Conservation (phyloP, 2,797 vertebrate genomes). For the Amblyopsis hoosieri region DNA sequence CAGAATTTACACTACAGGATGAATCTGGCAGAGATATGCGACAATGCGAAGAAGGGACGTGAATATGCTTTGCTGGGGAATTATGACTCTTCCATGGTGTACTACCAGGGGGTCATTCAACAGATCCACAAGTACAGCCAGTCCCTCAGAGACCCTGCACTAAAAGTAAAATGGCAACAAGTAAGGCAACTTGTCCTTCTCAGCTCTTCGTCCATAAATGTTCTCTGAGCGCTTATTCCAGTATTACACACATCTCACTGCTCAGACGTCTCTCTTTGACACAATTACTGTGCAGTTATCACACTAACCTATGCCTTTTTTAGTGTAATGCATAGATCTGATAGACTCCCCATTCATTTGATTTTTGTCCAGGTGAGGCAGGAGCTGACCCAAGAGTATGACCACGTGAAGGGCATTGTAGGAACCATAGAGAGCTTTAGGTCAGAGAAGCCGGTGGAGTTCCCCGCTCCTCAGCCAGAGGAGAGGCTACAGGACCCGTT, state of each 20-base stretch:
- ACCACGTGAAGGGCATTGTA: constrained; percentile 92
- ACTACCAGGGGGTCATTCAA: constrained; percentile 96
- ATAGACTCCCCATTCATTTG: background rate
- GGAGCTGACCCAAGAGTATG: constrained; percentile 92
- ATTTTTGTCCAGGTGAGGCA: constrained; percentile 81
- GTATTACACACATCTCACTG: too few relatives aligned
- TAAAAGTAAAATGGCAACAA: constrained; percentile 94
- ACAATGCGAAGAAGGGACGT: constrained; percentile 95
- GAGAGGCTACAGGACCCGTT: constrained; percentile 84
- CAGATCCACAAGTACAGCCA: constrained; percentile 94
- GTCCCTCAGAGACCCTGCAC: constrained; percentile 87
- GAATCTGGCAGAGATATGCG: constrained; percentile 94
- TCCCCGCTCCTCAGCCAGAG: constrained; percentile 81
- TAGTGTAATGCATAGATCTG: background rate
- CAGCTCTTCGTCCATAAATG: too few relatives aligned
- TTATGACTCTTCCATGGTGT: constrained; percentile 95
- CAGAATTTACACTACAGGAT: constrained; percentile 78
- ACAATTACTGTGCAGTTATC: too few relatives aligned
- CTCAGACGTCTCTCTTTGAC: too few relatives aligned
- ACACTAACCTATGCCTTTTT: too few relatives aligned
- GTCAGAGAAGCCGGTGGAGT: constrained; percentile 85
- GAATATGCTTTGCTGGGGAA: constrained; percentile 97
- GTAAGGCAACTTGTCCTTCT: constrained; percentile 64
- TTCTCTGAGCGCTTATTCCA: too few relatives aligned
- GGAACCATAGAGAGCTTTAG: constrained; percentile 93